A percentile compares a stretch with the other conserved stretches of the same genome.
phyloP scores from a whole-genome alignment of 2,113 vertebrate species.

The Chlorodrepanis virens region DNA sequence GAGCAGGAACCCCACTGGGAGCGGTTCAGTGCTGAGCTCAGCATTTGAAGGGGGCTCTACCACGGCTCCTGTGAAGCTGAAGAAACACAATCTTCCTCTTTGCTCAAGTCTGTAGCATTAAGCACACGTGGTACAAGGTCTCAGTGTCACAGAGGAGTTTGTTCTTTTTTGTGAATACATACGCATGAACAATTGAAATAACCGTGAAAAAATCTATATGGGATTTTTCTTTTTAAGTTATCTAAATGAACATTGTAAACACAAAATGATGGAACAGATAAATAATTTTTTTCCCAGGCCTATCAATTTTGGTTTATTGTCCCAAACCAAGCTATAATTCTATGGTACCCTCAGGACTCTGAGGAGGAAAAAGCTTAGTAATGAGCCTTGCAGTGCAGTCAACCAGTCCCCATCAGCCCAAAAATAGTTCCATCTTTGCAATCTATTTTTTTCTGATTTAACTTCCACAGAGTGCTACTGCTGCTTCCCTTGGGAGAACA shows the following conservation, averaged over 20 bases:
- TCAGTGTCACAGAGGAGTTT: background rate
- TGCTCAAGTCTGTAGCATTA: background rate
- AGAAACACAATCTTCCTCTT: background rate
- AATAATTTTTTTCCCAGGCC: background rate
- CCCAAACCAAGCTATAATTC: background rate
- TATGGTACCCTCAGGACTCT: accelerated
- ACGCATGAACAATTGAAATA: background rate
- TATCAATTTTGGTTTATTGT: background rate
- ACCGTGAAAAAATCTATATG: background rate
- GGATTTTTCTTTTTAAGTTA: background rate
- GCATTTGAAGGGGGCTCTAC: background rate
- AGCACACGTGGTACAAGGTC: background rate
- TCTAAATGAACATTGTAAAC: background rate
- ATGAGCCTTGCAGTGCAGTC: background rate
- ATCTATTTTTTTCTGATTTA: background rate
- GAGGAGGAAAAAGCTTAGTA: background rate
- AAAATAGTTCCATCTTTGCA: background rate
- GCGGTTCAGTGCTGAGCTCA: background rate
- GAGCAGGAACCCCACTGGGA: background rate
- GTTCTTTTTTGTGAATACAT: background rate
- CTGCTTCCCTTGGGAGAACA: background rate
- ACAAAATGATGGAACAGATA: background rate
- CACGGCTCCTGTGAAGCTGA: background rate
- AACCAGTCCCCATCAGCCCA: background rate
- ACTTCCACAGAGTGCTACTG: background rate